Conservation (phyloP, 2,888 invertebrate species). For the Heterodera filipjevi region DNA sequence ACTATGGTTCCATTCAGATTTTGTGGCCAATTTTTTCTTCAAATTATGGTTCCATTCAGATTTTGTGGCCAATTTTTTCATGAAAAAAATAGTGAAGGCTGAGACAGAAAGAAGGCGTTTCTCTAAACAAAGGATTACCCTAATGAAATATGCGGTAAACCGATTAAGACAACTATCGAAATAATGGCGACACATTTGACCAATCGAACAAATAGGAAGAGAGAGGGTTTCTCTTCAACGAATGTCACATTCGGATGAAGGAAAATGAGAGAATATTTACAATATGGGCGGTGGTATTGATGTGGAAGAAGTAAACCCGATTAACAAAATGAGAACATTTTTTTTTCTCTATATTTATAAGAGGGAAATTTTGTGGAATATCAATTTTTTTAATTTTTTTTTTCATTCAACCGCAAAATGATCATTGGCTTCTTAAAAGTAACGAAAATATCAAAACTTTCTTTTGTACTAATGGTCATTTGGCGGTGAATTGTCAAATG, state of each 20-base stretch:
- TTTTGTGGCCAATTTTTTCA: neutral
- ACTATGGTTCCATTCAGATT: neutral
- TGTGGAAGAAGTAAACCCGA: neutral
- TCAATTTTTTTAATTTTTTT: neutral
- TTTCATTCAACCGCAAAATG: neutral
- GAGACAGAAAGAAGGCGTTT: neutral
- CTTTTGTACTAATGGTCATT: neutral
- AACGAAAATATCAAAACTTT: no score
- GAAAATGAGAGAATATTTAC: neutral
- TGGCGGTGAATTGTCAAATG: neutral
- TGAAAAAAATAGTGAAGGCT: neutral
- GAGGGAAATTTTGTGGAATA: neutral
- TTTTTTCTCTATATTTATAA: neutral
- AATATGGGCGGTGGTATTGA: neutral
- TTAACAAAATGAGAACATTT: neutral
- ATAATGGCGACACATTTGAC: neutral
- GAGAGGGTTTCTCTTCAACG: neutral
- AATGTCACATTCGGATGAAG: neutral
- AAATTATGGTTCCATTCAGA: neutral
- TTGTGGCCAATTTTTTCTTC: neutral
- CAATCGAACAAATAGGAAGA: neutral
- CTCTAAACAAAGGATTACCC: slow-evolving; percentile 8
- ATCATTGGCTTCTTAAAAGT: neutral
- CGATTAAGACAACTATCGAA: neutral
- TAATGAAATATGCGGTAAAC: neutral